These are phyloP conservation scores for Fulmarus glacialis DNA, from an alignment of 2,113 vertebrate species.

Conservation along the genomic window DNA sequence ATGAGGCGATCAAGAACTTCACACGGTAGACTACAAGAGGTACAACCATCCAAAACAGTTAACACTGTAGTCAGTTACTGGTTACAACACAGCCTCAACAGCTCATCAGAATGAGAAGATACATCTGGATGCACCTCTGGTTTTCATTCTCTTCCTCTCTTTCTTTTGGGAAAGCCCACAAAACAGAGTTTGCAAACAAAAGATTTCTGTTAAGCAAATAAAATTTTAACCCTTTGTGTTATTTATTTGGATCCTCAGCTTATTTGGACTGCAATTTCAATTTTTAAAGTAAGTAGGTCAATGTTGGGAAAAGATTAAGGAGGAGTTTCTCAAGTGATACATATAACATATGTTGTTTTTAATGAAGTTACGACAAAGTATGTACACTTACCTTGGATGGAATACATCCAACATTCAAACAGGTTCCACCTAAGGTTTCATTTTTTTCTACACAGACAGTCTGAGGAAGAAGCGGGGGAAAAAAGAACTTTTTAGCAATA, in stretches of 20 bases:
- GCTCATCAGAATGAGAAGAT: neutral
- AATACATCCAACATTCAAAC: constrained; percentile 98
- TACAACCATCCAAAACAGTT: neutral
- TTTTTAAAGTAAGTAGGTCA: neutral
- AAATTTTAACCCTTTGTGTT: neutral
- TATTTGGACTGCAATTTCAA: neutral
- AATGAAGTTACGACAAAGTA: neutral
- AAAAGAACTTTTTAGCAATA: neutral
- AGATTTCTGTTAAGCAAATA: neutral
- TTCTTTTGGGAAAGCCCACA: neutral
- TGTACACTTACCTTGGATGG: constrained; percentile 88
- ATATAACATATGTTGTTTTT: neutral
- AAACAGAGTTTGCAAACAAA: neutral
- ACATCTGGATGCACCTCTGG: too few species aligned
- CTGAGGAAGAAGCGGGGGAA: constrained; percentile 59
- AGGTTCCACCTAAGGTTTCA: constrained; percentile 91
- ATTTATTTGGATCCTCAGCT: neutral
- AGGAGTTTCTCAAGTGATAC: neutral
- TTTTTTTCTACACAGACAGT: constrained; percentile 97
- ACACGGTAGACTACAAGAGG: neutral
- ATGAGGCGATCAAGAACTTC: neutral
- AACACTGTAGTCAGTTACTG: neutral
- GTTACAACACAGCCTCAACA: neutral
- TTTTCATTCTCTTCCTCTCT: neutral
- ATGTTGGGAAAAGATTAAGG: neutral